Percentiles rank a stretch among this genome's conserved stretches.
These are phyloP conservation scores for Ptyas mucosa DNA, from an alignment of 2,113 vertebrate genomes.

Conservation along the genomic window DNA sequence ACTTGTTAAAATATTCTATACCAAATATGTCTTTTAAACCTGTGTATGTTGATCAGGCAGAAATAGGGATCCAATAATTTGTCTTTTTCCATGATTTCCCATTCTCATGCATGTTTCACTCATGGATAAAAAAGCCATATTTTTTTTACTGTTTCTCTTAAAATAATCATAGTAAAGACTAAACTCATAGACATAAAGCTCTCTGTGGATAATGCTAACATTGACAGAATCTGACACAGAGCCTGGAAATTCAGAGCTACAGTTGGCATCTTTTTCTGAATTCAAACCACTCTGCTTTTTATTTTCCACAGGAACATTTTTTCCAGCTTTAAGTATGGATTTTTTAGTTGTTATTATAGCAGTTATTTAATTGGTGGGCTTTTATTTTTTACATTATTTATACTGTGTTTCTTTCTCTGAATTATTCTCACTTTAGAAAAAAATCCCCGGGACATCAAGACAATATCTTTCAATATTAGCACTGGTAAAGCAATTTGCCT, in stretches of 20 bases:
- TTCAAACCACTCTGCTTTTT: constrained; percentile 13
- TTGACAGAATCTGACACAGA: constrained; percentile 18
- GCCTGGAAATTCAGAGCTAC: constrained; percentile 18
- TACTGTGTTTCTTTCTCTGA: neutral
- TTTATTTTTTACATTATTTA: constrained; percentile 1
- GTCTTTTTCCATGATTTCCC: neutral
- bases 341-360: constrained; percentile 6
- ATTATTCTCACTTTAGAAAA: neutral
- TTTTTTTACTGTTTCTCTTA: constrained; percentile 2
- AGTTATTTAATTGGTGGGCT: neutral
- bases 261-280: constrained; percentile 12
- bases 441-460: neutral
- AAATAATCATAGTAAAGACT: constrained; percentile 9
- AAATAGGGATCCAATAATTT: neutral
- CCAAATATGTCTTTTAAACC: constrained; percentile 2
- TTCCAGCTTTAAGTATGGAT: constrained; percentile 18
- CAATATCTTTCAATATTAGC: neutral
- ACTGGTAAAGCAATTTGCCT: neutral
- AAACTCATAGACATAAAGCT: constrained; percentile 14
- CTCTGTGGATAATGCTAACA: constrained; percentile 18
- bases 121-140: neutral
- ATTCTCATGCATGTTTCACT: neutral
- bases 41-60: neutral
- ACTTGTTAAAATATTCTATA: neutral
- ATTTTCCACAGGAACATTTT: constrained; percentile 25